phyloP scores from a whole-genome alignment of 2,113 vertebrate genomes.

The Syrmaticus mikado region DNA sequence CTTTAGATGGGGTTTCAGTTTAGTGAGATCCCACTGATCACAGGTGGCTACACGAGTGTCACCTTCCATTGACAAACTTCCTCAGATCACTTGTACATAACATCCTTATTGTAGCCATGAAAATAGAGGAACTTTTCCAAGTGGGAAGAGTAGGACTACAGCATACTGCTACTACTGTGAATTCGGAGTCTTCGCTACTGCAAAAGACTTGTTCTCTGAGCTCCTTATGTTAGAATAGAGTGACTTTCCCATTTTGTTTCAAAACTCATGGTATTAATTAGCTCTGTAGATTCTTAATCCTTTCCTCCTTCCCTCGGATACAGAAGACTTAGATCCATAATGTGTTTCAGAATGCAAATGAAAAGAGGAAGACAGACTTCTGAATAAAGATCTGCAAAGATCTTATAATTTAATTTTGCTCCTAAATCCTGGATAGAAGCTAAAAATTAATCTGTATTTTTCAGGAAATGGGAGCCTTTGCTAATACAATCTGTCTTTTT shows the following conservation, averaged over 20 bases:
- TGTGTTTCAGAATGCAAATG: neutral
- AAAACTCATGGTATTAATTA: neutral
- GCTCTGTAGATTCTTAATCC: neutral
- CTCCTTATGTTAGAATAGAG: accelerated
- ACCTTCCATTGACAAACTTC: neutral
- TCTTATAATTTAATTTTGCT: neutral
- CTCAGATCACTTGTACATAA: neutral
- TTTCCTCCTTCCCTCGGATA: neutral
- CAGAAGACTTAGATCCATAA: neutral
- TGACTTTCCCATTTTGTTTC: neutral
- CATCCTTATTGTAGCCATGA: neutral
- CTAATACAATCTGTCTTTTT: neutral
- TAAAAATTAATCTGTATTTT: neutral
- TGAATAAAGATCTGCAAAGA: neutral
- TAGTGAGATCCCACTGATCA: neutral
- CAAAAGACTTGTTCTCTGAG: neutral
- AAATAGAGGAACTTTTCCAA: neutral
- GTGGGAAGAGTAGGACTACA: neutral
- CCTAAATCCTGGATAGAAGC: neutral
- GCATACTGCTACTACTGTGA: neutral
- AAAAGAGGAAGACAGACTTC: neutral
- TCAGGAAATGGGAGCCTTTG: neutral
- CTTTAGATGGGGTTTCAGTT: neutral
- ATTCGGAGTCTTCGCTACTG: neutral
- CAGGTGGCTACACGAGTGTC: neutral